Evolutionary conservation across 2,888 invertebrate genomes (phyloP).

Genomic region (Lydus trimaculatus): DNA sequence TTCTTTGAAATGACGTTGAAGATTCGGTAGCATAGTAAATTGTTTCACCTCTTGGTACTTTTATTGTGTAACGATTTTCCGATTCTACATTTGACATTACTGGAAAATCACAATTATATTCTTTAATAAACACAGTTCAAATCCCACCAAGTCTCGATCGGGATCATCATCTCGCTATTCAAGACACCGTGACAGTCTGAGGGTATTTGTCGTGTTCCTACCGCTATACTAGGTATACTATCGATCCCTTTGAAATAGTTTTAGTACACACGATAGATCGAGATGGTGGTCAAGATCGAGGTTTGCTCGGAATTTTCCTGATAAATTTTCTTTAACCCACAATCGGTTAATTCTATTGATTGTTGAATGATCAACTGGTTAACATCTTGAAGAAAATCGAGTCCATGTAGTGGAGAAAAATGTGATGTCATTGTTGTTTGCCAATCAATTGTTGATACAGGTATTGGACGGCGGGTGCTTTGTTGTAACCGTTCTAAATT

Average conservation of each 20-base stretch:
- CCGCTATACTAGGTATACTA: too few relatives aligned
- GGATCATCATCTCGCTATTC: background rate
- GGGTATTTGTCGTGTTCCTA: too few relatives aligned
- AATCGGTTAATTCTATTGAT: constrained; percentile 78
- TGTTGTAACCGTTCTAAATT: constrained; percentile 34
- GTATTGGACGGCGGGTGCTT: constrained; percentile 64
- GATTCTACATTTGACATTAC: constrained; percentile 65
- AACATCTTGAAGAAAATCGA: constrained; percentile 75
- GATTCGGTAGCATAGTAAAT: constrained; percentile 77
- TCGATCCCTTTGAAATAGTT: too few relatives aligned
- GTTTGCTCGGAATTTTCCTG: background rate
- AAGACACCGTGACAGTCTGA: too few relatives aligned
- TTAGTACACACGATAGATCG: too few relatives aligned
- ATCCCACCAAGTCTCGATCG: background rate
- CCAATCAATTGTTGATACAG: constrained; percentile 70
- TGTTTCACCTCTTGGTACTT: constrained; percentile 76
- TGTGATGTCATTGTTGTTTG: constrained; percentile 65
- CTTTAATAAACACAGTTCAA: background rate
- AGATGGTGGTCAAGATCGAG: constrained; percentile 3
- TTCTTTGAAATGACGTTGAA: constrained; percentile 69
- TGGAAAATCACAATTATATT: constrained; percentile 15
- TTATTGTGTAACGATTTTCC: constrained; percentile 76
- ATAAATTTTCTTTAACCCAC: constrained; percentile 61
- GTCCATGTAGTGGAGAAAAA: constrained; percentile 71
- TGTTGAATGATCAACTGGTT: constrained; percentile 78